Evolutionary conservation across 1,140 invertebrate species (phyloP), one percentile per base, ranked within the genome.

Genomic region (Drusus annulatus): DNA sequence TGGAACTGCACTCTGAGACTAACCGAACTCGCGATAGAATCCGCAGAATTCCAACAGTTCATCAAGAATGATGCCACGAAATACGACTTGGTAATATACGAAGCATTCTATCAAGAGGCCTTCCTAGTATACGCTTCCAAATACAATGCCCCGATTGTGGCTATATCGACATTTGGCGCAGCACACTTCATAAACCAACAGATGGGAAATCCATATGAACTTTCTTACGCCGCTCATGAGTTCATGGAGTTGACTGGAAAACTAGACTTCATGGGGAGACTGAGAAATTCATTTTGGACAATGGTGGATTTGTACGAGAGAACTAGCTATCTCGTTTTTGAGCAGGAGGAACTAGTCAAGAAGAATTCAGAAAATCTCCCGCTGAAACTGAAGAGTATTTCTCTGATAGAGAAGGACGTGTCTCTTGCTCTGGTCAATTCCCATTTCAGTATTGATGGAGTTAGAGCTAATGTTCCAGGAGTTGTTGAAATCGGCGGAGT

Each of bases 401-500:
- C 86, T 58, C 84, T 86, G 2, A 83, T 89, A 71, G 84, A 85
- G 3, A 81, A 76, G 17, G 86, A 85, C 60, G 84, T 86, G 0
- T 85, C 87, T 0, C 58, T 91, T 45, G 84, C 92, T 17, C 83
- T 93, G 13, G 84, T 91, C 0, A 93, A 93, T 81, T 89, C 86
- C 16, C 91, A 93, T 81, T 89, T 89, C 75, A 88, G 87, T 0
- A 69, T 92, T 0, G 88, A 89, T 54, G 87, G 87, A 21, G 84
- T 89, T 0, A 85, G 87, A 17, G 88, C 91, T 0, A 85, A 88
- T 45, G 73, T 90, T 0, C 91, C 91, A 6, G 90, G 89, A 80
- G 85, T 92, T 36, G 85, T 93, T 28, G 91, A 92, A 81, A 85
- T 93, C 17, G 92, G 91, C 0, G 92, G 92, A 5, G 85, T 93